A percentile compares a stretch with the other conserved stretches of the same genome.
Conservation (phyloP, 2,113 vertebrate genomes). For the Cochlearius cochlearius region DNA sequence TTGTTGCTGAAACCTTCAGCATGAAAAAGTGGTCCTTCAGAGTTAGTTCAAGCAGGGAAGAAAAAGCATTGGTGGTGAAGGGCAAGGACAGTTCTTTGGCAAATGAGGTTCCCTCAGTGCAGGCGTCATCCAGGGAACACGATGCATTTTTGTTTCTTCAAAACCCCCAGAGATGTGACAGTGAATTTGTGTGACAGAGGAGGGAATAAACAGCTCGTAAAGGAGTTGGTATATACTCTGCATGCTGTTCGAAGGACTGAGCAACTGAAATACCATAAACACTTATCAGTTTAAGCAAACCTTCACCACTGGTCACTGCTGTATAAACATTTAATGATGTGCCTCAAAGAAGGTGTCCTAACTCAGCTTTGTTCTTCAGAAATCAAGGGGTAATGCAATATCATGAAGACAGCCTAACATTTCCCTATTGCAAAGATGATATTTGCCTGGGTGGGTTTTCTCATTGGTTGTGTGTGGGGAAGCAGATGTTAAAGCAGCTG, state of each 20-base stretch:
- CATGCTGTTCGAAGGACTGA: neutral
- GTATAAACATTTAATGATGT: neutral
- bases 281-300: neutral
- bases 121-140: neutral
- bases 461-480: neutral
- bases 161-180: neutral
- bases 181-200: neutral
- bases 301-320: neutral
- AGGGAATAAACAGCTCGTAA: neutral
- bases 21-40: neutral
- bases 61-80: rapidly evolving
- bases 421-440: neutral
- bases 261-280: neutral
- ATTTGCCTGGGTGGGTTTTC: neutral
- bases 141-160: neutral
- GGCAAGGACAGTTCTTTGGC: neutral
- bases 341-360: neutral
- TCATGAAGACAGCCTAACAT: neutral
- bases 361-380: neutral
- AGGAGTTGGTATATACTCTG: neutral
- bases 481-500: constrained; percentile 43
- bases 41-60: neutral
- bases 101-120: neutral
- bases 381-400: neutral
- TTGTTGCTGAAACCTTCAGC: neutral